phyloP scores from a whole-genome alignment of 2,888 invertebrate species.

The Periphyllus acericola region DNA sequence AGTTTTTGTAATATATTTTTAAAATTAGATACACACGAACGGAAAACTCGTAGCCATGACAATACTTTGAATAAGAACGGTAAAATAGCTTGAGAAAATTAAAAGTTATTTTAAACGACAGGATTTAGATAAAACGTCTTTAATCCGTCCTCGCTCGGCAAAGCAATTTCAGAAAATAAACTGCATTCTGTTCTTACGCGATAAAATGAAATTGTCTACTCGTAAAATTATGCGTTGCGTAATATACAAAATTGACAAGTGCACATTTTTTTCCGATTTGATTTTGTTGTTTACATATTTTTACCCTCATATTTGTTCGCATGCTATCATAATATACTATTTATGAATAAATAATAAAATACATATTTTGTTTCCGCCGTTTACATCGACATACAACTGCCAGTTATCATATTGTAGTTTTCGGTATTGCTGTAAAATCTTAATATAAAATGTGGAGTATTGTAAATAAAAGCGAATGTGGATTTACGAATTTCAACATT shows the following conservation, averaged over 20 bases:
- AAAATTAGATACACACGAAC: background rate
- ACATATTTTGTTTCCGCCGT: too few relatives aligned
- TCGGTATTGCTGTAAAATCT: too few relatives aligned
- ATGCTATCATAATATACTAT: background rate
- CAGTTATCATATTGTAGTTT: too few relatives aligned
- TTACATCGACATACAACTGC: too few relatives aligned
- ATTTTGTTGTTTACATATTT: background rate
- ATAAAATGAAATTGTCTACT: constrained; percentile 19
- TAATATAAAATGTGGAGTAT: too few relatives aligned
- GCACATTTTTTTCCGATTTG: background rate
- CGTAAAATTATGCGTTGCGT: background rate
- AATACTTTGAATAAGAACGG: background rate
- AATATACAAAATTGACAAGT: background rate
- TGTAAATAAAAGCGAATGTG: too few relatives aligned
- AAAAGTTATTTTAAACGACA: constrained; percentile 2
- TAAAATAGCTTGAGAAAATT: background rate
- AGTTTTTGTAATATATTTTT: background rate
- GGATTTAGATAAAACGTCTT: background rate
- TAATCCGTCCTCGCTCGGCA: constrained; percentile 1
- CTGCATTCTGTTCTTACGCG: constrained; percentile 15
- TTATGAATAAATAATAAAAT: too few relatives aligned
- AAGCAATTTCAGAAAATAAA: constrained; percentile 24
- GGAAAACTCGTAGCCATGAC: background rate
- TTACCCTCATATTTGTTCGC: background rate
- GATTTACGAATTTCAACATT: too few relatives aligned